phyloP scores from a whole-genome alignment of 2,797 vertebrate genomes.

The Cichlasoma orientale region DNA sequence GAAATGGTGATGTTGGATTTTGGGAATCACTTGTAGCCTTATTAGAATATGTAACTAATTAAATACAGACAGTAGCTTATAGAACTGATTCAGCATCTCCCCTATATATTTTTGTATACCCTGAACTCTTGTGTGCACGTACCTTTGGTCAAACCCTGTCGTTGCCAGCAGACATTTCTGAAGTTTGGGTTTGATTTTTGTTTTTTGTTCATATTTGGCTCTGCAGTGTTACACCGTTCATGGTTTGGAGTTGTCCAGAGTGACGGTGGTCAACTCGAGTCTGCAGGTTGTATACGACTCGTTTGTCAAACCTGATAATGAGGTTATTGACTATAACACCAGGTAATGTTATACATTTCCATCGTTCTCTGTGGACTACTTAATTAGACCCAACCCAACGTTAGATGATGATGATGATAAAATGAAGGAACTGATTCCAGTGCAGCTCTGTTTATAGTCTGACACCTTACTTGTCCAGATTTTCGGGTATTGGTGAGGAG shows the following conservation, averaged over 20 bases:
- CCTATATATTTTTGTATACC: not conserved
- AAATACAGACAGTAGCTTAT: not conserved
- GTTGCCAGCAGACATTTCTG: not conserved
- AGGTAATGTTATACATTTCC: conserved; percentile 69
- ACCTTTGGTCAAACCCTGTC: not conserved
- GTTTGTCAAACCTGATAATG: conserved; percentile 83
- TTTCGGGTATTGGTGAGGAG: conserved; percentile 82
- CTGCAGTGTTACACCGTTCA: conserved; percentile 84
- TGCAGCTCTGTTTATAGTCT: not conserved
- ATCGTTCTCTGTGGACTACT: not conserved
- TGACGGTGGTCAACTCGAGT: conserved; percentile 82
- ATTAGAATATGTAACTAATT: not conserved
- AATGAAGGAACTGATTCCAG: not conserved
- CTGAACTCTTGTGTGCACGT: not conserved
- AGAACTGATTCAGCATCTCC: not conserved
- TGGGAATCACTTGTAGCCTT: not conserved
- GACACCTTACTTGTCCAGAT: conserved; percentile 68
- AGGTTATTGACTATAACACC: conserved; percentile 85
- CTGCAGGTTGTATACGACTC: conserved; percentile 84
- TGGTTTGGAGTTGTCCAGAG: conserved; percentile 83
- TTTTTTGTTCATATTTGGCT: not conserved
- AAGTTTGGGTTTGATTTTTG: not conserved
- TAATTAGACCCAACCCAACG: not conserved
- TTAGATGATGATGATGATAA: not conserved
- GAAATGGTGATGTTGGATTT: conserved; percentile 76